Conservation (phyloP, 2,888 invertebrate genomes). For the Eugnorisma glareosa region DNA sequence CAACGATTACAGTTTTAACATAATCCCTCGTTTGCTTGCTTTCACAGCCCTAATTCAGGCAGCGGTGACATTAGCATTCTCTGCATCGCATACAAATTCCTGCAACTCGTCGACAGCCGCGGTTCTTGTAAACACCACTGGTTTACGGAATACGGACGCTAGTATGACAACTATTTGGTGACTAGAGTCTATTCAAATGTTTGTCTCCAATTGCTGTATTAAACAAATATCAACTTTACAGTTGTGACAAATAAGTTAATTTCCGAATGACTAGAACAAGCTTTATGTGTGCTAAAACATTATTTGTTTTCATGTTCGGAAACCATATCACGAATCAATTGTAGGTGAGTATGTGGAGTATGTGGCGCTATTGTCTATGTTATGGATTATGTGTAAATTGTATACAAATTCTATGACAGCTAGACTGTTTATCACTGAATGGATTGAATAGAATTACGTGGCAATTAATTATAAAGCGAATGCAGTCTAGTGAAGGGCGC, state of each 20-base stretch:
- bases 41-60: conserved; percentile 72
- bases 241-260: neutral
- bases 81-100: conserved; percentile 77
- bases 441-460: conserved; percentile 9
- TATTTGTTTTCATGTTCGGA: neutral
- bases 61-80: conserved; percentile 77
- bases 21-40: conserved; percentile 13
- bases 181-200: neutral
- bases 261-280: neutral
- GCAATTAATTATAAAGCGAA: conserved; percentile 8
- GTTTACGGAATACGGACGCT: conserved; percentile 74
- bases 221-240: neutral
- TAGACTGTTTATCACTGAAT: conserved; percentile 49
- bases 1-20: conserved; percentile 32
- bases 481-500: neutral
- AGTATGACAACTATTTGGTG: conserved; percentile 20
- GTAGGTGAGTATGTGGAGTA: conserved; percentile 24
- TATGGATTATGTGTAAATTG: conserved; percentile 56
- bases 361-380: conserved; percentile 40
- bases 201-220: neutral
- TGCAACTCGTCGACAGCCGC: conserved; percentile 71
- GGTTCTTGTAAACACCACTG: conserved; percentile 70
- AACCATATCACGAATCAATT: neutral
- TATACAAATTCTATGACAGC: conserved; percentile 41
- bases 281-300: neutral